These are phyloP conservation scores for Platalea minor DNA, from an alignment of 2,797 vertebrate species.

Conservation along the genomic window DNA sequence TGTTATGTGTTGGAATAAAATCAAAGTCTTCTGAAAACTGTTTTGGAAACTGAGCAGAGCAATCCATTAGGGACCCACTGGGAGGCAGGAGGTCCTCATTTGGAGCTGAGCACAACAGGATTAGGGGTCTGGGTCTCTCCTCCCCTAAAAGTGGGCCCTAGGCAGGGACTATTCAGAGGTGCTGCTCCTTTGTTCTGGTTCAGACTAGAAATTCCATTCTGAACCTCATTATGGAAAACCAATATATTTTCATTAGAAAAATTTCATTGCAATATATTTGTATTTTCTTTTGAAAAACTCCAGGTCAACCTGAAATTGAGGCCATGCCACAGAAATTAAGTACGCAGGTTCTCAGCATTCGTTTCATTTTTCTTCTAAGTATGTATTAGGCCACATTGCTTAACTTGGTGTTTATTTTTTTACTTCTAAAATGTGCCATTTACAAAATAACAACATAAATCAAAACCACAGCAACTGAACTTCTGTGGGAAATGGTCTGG, in stretches of 20 bases:
- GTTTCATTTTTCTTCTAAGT: neutral
- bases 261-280: neutral
- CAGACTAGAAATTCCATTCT: slow-evolving; percentile 25
- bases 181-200: neutral
- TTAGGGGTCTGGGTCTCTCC: neutral
- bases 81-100: neutral
- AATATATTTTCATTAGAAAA: slow-evolving; percentile 18
- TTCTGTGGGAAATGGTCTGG: slow-evolving; percentile 48
- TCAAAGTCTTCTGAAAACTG: slow-evolving; percentile 22
- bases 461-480: slow-evolving; percentile 17
- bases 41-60: neutral
- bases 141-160: neutral
- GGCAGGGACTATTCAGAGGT: neutral
- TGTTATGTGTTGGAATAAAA: slow-evolving; percentile 20
- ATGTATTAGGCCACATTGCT: neutral
- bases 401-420: slow-evolving; percentile 32
- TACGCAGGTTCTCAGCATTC: neutral
- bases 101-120: neutral
- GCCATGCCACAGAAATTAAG: neutral
- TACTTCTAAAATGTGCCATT: neutral
- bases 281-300: slow-evolving; percentile 5
- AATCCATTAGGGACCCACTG: neutral
- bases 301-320: neutral
- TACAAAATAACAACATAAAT: slow-evolving; percentile 50
- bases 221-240: neutral